phyloP scores from a whole-genome alignment of 1,140 invertebrate species.

The Drosophila bifasciata region DNA sequence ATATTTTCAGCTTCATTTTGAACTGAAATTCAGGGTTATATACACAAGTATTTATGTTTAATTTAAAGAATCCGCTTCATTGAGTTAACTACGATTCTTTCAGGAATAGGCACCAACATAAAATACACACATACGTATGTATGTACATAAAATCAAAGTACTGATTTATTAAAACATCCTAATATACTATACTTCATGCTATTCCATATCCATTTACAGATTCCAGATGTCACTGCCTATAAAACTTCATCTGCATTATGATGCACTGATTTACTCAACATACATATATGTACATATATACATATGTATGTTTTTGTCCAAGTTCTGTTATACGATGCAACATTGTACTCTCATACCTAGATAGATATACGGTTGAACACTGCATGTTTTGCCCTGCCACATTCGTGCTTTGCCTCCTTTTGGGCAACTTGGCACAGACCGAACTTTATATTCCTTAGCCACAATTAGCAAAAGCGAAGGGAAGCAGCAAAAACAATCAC shows the following conservation, averaged over 20 bases:
- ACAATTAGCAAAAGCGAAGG: slow-evolving; percentile 53
- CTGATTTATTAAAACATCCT: no score
- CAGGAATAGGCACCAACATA: no score
- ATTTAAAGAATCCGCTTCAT: no score
- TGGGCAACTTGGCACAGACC: slow-evolving; percentile 29
- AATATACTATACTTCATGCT: no score
- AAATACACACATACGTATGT: no score
- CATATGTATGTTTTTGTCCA: slow-evolving; percentile 11
- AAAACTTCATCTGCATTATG: slow-evolving; percentile 1
- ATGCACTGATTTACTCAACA: slow-evolving; percentile 24
- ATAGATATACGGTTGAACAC: not conserved
- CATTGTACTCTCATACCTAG: not conserved
- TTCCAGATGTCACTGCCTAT: not conserved
- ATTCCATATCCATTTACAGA: not conserved
- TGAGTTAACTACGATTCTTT: no score
- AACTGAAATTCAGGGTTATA: no score
- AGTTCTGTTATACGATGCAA: not conserved
- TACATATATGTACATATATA: no score
- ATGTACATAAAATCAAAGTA: no score
- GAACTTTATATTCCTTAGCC: slow-evolving; percentile 38
- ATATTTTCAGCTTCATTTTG: no score
- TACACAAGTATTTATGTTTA: no score
- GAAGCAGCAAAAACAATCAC: slow-evolving; percentile 18
- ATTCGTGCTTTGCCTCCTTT: slow-evolving; percentile 24
- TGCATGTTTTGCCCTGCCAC: slow-evolving; percentile 18